A percentile compares a stretch with the other conserved stretches of the same genome.
Conservation (phyloP, 2,113 vertebrate species). For the Ursus arctos region DNA sequence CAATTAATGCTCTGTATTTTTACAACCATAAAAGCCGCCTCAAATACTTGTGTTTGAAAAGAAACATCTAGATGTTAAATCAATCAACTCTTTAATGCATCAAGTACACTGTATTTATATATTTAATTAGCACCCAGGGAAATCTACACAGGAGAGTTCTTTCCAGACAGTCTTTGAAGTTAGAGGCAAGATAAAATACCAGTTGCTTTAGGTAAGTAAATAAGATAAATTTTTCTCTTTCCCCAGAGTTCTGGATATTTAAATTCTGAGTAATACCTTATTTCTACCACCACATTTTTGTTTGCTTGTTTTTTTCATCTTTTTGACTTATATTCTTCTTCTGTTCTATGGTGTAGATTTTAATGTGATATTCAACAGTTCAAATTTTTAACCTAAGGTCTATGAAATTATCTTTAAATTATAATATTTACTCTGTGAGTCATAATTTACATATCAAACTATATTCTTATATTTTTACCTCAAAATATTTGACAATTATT, state of each 20-base stretch:
- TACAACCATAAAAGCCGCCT: background rate
- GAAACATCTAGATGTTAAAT: background rate
- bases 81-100: background rate
- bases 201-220: background rate
- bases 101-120: background rate
- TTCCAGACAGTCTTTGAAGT: background rate
- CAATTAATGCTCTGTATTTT: background rate
- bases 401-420: background rate
- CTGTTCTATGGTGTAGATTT: background rate
- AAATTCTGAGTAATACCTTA: background rate
- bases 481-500: background rate
- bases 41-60: background rate
- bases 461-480: background rate
- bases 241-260: background rate
- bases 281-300: background rate
- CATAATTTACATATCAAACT: background rate
- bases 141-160: background rate
- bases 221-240: background rate
- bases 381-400: background rate
- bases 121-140: background rate
- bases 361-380: background rate
- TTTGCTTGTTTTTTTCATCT: background rate
- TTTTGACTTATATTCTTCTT: background rate
- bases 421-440: background rate
- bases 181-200: background rate